Evolutionary conservation across 1,140 invertebrate genomes (phyloP), one percentile per base, ranked within the genome.

Genomic region (Aphelinus certus): DNA sequence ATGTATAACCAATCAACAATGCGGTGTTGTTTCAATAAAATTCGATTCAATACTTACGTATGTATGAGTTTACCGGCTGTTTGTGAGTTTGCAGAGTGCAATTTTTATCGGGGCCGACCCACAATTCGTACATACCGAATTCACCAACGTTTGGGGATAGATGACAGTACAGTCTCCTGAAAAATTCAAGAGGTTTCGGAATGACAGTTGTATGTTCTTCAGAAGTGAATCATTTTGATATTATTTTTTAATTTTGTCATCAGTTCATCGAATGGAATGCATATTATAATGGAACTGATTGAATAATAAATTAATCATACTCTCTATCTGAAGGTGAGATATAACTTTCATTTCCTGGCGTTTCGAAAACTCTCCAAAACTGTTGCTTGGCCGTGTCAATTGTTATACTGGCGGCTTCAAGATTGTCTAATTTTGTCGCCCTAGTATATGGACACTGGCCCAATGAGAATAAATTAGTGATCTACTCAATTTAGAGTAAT

Each of bases 71-170:
- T 1, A 92, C 91, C n/a, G 94, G 91, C 68, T 91, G 85, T 78
- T 90, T 91, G 9, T 88, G 80, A 1, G 89, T 90, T 10, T 80
- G 81, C 51, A 94, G 81, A 42, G 85, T 76, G 81, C 93, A 94
- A 45, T 82, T 89, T 0, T 86, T 86, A 46, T 64, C 66, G 47
- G 89, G 79, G n/a, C 85, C 83, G 0, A 91, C 79, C 47, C 86
- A 89, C 45, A 94, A 82, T 68, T 92, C 89, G 78, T 95, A 95
- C 62, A 94, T 90, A 4, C 94, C 94, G 81, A 94, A 95, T 85
- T 95, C 90, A 9, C 91, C 92, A 75, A 94, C 81, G 61, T 91
- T 85, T 1, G 89, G 88, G 7, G 84, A 79, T 7, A 93, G 73
- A 80, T 93, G 89, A 82, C 92, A 92, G 72, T 88, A 75, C 26